Conservation (phyloP, 37 sponge, comb jelly and placozoan genomes). For the Cliona cf. orientalis region DNA sequence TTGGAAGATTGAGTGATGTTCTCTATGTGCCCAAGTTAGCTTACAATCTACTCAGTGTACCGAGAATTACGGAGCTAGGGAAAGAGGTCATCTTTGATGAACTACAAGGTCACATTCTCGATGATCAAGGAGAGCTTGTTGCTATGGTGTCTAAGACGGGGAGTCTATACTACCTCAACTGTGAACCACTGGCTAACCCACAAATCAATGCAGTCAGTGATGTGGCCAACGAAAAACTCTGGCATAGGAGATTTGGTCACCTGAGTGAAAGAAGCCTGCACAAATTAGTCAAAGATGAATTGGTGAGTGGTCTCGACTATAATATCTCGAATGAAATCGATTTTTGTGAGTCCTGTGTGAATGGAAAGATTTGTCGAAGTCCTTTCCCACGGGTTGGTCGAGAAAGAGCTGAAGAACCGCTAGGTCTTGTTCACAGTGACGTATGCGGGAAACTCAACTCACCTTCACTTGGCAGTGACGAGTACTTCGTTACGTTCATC, state of each 20-base stretch:
- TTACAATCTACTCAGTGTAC: slow-evolving; percentile 58
- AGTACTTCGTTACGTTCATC: slow-evolving; percentile 52
- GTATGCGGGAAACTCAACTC: slow-evolving; percentile 52
- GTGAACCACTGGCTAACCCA: slow-evolving; percentile 15
- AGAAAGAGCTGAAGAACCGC: slow-evolving; percentile 36
- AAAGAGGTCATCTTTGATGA: slow-evolving; percentile 36
- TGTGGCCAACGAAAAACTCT: slow-evolving; percentile 35
- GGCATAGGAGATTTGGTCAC: slow-evolving; percentile 69
- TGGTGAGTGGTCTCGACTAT: slow-evolving; percentile 62
- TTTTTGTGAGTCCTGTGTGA: slow-evolving; percentile 40
- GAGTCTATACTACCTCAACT: slow-evolving; percentile 37
- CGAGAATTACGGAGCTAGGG: slow-evolving; percentile 45
- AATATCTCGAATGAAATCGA: slow-evolving; percentile 12
- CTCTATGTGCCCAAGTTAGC: slow-evolving; percentile 58
- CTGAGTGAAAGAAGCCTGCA: slow-evolving; percentile 31
- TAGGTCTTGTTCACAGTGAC: slow-evolving; percentile 54
- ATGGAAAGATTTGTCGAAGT: slow-evolving; percentile 28
- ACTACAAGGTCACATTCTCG: slow-evolving; percentile 20
- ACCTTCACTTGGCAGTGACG: slow-evolving; percentile 45
- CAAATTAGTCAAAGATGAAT: slow-evolving; percentile 23
- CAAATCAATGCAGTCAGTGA: neutral
- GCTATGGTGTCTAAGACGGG: slow-evolving; percentile 38
- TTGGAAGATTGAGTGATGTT: slow-evolving; percentile 41
- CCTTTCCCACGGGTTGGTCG: slow-evolving; percentile 14
- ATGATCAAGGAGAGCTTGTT: slow-evolving; percentile 19